Evolutionary conservation across 2,113 vertebrate species (phyloP).

Genomic region (Empidonax traillii): DNA sequence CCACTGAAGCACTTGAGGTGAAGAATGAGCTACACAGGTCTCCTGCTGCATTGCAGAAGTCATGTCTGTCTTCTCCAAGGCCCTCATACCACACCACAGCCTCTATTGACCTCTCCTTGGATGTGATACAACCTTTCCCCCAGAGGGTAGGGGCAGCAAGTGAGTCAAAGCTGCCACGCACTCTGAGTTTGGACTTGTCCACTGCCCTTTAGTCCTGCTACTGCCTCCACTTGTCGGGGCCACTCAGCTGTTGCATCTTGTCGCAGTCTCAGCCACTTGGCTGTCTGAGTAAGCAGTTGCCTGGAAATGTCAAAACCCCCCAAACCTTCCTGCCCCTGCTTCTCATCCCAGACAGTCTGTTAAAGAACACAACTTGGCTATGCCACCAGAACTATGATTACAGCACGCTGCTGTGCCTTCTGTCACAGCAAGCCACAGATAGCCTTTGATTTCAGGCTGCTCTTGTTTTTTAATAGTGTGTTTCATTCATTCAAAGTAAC

Average conservation of each 20-base stretch:
- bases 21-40: not conserved
- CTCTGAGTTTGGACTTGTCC: not conserved
- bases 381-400: not conserved
- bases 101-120: not conserved
- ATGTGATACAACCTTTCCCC: fast-evolving
- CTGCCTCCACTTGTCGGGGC: not conserved
- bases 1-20: not conserved
- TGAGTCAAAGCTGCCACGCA: not conserved
- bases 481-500: not conserved
- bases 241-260: not conserved
- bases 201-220: not conserved
- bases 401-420: not conserved
- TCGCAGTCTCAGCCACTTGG: not conserved
- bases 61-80: not conserved
- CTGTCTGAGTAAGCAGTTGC: not conserved
- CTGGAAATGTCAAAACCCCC: not conserved
- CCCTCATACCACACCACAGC: not conserved
- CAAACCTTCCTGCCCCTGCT: not conserved
- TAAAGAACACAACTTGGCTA: not conserved
- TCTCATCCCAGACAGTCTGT: not conserved
- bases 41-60: not conserved
- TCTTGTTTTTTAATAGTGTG: not conserved
- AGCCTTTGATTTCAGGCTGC: not conserved
- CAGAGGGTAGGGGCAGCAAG: not conserved
- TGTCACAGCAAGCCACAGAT: not conserved